phyloP scores from a whole-genome alignment of 2,797 vertebrate species.

The Galaxias olidus region DNA sequence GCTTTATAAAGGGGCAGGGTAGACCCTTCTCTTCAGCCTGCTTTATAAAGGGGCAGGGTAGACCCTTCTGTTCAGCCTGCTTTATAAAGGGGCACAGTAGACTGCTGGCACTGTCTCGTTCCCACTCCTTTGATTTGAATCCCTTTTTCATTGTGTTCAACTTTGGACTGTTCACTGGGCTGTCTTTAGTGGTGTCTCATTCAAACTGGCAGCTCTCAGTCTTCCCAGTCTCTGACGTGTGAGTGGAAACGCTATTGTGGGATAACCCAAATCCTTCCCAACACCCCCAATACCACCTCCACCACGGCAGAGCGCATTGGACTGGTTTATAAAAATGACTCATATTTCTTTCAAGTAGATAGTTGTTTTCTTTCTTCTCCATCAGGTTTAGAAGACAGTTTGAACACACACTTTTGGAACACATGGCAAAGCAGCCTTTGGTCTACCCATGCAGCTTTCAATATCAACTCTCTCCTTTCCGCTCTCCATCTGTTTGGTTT shows the following conservation, averaged over 20 bases:
- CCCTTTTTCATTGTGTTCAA: background rate
- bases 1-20: background rate
- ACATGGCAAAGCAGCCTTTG: background rate
- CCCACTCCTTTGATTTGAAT: slow-evolving; percentile 20
- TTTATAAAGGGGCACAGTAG: background rate
- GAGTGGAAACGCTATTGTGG: background rate
- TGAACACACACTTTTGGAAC: slow-evolving; percentile 14
- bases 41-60: background rate
- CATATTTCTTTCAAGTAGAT: slow-evolving; percentile 57
- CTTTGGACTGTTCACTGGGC: background rate
- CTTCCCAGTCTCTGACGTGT: slow-evolving; percentile 9
- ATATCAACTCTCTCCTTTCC: background rate
- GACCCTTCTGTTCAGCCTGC: background rate
- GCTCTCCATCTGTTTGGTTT: background rate
- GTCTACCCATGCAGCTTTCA: background rate
- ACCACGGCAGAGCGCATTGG: slow-evolving; percentile 38
- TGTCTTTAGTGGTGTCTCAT: slow-evolving; percentile 40
- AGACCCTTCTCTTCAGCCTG: background rate
- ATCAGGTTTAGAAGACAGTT: slow-evolving; percentile 3
- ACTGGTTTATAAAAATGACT: slow-evolving; percentile 57
- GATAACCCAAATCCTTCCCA: slow-evolving; percentile 58
- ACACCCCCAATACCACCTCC: slow-evolving; percentile 49
- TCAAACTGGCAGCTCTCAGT: slow-evolving; percentile 50
- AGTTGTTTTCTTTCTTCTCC: slow-evolving; percentile 15
- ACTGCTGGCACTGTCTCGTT: background rate